A percentile compares a stretch with the other conserved stretches of the same genome.
Evolutionary conservation across 2,888 invertebrate genomes (phyloP).

Genomic region (Pseudolycoriella hygida): DNA sequence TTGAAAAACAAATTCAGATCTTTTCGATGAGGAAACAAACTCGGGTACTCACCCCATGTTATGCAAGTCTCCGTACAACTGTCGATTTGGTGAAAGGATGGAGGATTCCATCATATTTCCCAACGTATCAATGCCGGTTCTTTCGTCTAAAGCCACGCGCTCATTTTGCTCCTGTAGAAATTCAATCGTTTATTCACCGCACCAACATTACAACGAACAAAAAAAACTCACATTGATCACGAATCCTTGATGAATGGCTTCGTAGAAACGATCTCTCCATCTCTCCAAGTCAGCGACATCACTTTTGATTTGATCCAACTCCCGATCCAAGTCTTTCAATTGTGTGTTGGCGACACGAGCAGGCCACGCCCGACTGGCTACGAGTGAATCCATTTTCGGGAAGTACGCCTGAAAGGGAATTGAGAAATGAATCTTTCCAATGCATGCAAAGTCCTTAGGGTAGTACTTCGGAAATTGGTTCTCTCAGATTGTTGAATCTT

Average conservation of each 20-base stretch:
- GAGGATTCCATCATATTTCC: conserved; percentile 67
- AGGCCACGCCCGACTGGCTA: conserved; percentile 60
- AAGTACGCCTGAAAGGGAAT: conserved; percentile 41
- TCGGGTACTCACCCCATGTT: conserved; percentile 54
- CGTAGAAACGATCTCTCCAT: conserved; percentile 56
- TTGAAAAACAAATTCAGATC: no score
- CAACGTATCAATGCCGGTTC: conserved; percentile 54
- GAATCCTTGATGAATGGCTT: conserved; percentile 47
- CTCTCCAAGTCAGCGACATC: conserved; percentile 54
- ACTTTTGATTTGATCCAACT: conserved; percentile 43
- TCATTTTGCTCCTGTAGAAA: conserved; percentile 40
- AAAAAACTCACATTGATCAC: conserved; percentile 31
- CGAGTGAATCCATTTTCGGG: conserved; percentile 63
- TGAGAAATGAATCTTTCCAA: no score
- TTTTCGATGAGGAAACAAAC: no score
- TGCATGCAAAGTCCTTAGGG: no score
- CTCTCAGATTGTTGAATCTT: conserved; percentile 44
- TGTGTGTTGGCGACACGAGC: conserved; percentile 40
- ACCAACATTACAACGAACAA: background rate
- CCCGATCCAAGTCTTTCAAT: conserved; percentile 44
- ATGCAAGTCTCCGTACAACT: conserved; percentile 62
- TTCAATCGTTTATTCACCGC: background rate
- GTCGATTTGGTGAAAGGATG: conserved; percentile 46
- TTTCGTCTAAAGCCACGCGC: conserved; percentile 39
- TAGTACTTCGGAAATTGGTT: conserved; percentile 41